phyloP scores from a whole-genome alignment of 92 coral and sea anemone genomes.

The Zoanthus gigantus region DNA sequence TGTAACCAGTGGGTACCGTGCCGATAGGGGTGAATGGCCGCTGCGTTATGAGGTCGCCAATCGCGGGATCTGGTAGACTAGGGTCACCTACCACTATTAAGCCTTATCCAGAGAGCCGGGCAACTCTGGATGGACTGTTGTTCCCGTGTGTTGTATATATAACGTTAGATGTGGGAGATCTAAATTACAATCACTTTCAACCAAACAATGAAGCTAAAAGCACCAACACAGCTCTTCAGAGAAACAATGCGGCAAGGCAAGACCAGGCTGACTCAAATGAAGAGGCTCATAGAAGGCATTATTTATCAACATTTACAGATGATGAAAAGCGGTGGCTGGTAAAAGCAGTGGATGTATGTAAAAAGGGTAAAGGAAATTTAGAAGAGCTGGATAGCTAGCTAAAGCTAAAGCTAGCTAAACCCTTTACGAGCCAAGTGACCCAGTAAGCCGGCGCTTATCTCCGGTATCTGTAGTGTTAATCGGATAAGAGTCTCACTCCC shows the following conservation, averaged over 20 bases:
- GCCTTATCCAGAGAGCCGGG: slow-evolving; percentile 7
- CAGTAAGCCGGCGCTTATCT: too few species aligned
- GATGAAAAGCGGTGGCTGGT: background rate
- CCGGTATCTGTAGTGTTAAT: too few species aligned
- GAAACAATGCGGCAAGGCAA: background rate
- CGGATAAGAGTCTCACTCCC: too few species aligned
- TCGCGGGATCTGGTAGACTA: background rate
- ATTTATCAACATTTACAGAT: background rate
- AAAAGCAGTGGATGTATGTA: background rate
- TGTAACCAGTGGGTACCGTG: background rate
- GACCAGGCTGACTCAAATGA: background rate
- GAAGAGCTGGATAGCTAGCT: too few species aligned
- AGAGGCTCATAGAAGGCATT: background rate
- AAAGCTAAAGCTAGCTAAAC: too few species aligned
- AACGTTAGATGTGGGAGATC: background rate
- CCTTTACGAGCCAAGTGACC: too few species aligned
- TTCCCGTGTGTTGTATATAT: background rate
- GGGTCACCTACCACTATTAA: background rate
- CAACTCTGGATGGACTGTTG: background rate
- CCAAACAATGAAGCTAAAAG: background rate
- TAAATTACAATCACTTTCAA: background rate
- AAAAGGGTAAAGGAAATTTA: too few species aligned
- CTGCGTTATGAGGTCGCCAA: too few species aligned
- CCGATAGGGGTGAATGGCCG: too few species aligned
- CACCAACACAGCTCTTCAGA: background rate